A percentile compares a stretch with the other conserved stretches of the same genome.
Conservation (phyloP, 2,797 vertebrate species). For the Gymnocypris eckloni region DNA sequence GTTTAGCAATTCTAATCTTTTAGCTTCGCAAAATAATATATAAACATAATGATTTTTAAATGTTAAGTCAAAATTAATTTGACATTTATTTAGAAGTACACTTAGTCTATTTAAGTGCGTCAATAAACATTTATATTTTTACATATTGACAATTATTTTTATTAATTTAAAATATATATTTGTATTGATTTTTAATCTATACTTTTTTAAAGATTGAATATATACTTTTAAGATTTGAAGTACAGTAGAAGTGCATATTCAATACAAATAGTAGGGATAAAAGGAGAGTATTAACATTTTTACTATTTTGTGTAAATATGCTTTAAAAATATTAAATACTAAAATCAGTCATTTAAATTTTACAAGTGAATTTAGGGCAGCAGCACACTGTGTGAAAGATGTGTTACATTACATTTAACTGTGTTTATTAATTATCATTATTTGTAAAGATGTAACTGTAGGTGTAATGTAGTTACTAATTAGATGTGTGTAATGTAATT, state of each 20-base stretch:
- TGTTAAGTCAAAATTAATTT: no score
- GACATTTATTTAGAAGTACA: no score
- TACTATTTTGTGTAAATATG: no score
- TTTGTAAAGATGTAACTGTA: neutral
- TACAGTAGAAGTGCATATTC: neutral
- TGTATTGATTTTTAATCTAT: neutral
- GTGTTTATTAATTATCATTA: neutral
- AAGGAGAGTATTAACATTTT: neutral
- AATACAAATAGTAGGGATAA: neutral
- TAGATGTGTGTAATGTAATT: no score
- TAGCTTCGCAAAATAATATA: no score
- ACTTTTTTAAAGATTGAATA: neutral
- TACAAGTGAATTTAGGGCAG: neutral
- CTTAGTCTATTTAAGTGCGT: no score
- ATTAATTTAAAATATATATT: no score
- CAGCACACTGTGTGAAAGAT: neutral
- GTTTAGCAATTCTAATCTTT: no score
- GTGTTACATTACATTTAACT: neutral
- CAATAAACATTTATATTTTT: no score
- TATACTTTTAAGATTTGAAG: neutral
- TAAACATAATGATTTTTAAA: no score
- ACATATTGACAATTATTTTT: no score
- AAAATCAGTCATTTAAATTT: neutral
- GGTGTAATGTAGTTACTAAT: neutral
- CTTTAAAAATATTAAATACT: neutral